Percentiles rank a stretch among this genome's conserved stretches.
Evolutionary conservation across 2,888 invertebrate genomes (phyloP).

Genomic region (Acleris sparsana): DNA sequence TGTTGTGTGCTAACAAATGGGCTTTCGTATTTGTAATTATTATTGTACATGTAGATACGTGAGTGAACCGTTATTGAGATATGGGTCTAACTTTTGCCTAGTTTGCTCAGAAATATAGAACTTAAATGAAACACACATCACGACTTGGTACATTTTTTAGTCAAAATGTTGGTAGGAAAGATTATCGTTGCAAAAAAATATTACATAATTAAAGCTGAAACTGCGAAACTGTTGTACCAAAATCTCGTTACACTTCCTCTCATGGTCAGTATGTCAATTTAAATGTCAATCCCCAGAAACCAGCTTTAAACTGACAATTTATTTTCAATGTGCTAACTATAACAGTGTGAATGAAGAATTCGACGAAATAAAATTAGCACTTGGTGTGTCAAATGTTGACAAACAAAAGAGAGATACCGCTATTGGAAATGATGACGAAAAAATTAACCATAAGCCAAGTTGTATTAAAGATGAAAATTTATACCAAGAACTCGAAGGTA

Average conservation of each 20-base stretch:
- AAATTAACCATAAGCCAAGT: background rate
- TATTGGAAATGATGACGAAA: constrained; percentile 2
- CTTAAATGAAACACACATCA: background rate
- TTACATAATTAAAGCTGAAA: constrained; percentile 10
- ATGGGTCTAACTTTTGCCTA: background rate
- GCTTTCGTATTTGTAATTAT: constrained; percentile 17
- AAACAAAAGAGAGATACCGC: constrained; percentile 21
- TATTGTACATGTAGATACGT: background rate
- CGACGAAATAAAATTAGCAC: constrained; percentile 25
- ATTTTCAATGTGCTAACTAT: constrained; percentile 23
- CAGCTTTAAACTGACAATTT: background rate
- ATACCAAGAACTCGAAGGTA: too few species aligned
- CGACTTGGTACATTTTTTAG: too few species aligned
- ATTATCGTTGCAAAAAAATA: background rate
- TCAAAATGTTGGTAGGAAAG: background rate
- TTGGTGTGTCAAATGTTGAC: constrained; percentile 23
- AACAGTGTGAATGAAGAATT: constrained; percentile 12
- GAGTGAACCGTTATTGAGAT: background rate
- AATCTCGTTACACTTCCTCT: constrained; percentile 28
- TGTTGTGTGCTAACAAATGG: constrained; percentile 18
- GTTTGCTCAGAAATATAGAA: background rate
- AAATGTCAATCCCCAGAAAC: constrained; percentile 32
- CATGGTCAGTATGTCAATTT: constrained; percentile 34
- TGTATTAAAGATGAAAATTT: background rate
- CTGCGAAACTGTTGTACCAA: constrained; percentile 11